Percentiles rank a stretch among this genome's conserved stretches.
Conservation (phyloP, 2,888 invertebrate genomes). For the Melanotus villosus region DNA sequence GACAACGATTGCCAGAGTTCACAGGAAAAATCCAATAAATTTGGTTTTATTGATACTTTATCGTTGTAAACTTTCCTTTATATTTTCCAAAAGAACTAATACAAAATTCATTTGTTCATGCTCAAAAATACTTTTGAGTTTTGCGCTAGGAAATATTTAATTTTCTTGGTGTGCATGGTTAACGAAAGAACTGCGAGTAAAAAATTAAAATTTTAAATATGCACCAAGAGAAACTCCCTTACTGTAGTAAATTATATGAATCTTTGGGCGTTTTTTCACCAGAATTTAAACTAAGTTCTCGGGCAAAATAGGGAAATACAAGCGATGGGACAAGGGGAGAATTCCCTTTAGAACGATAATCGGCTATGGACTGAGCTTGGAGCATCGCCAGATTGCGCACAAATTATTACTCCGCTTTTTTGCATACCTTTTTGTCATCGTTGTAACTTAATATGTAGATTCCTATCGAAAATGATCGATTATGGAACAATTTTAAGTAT, state of each 20-base stretch:
- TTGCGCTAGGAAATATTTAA: too few relatives aligned
- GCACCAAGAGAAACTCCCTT: not conserved
- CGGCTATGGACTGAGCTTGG: slow-evolving; percentile 16
- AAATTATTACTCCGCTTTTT: slow-evolving; percentile 12
- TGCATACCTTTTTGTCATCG: not conserved
- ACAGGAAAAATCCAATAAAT: not conserved
- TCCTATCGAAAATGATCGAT: not conserved
- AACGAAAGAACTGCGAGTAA: not conserved
- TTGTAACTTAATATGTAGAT: not conserved
- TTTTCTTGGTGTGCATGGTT: too few relatives aligned
- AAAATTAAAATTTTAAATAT: slow-evolving; percentile 13
- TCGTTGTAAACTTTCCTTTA: too few relatives aligned
- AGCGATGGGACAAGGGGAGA: slow-evolving; percentile 10
- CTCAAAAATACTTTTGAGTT: too few relatives aligned
- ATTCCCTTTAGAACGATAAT: slow-evolving; percentile 18
- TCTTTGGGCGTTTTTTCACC: slow-evolving; percentile 11
- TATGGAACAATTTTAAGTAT: too few relatives aligned
- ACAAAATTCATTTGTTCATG: too few relatives aligned
- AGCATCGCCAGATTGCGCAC: slow-evolving; percentile 15
- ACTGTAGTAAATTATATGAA: slow-evolving; percentile 5
- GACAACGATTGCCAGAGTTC: not conserved
- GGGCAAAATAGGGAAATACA: slow-evolving; percentile 12
- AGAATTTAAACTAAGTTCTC: slow-evolving; percentile 16
- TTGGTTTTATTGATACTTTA: not conserved
- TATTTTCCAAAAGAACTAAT: too few relatives aligned